Percentiles rank a stretch among this genome's conserved stretches.
These are phyloP conservation scores for Falco biarmicus DNA, from an alignment of 2,797 vertebrate genomes.

Conservation along the genomic window DNA sequence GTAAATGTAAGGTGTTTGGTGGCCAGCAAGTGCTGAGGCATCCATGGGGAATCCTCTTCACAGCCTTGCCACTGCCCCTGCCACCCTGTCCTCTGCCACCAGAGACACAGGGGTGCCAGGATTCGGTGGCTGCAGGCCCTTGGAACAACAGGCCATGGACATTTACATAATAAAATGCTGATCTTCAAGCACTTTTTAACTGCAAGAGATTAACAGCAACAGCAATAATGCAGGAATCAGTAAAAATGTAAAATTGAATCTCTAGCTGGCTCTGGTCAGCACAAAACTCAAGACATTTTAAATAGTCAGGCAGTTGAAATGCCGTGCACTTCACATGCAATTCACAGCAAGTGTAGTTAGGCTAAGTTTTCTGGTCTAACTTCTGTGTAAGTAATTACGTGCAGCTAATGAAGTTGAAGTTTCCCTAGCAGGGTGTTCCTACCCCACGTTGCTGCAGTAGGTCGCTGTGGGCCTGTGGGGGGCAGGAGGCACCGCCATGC, in stretches of 20 bases:
- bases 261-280: not conserved
- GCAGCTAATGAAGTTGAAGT: not conserved
- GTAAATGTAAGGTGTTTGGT: not conserved
- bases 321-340: not conserved
- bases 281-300: not conserved
- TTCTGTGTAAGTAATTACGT: not conserved
- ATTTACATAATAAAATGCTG: not conserved
- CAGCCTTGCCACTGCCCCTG: not conserved
- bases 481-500: too few species aligned
- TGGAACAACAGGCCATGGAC: not conserved
- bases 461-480: too few species aligned
- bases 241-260: not conserved
- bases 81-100: not conserved
- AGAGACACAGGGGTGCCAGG: not conserved
- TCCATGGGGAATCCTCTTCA: not conserved
- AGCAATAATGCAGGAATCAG: not conserved
- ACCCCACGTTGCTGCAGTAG: not conserved
- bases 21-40: not conserved
- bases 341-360: not conserved
- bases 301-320: not conserved
- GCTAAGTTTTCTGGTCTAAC: not conserved
- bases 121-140: not conserved
- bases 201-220: not conserved
- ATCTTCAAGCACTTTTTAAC: not conserved
- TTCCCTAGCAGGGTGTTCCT: not conserved